Conservation (phyloP, 1,140 invertebrate species). For the Schlechtendalia chinensis region DNA sequence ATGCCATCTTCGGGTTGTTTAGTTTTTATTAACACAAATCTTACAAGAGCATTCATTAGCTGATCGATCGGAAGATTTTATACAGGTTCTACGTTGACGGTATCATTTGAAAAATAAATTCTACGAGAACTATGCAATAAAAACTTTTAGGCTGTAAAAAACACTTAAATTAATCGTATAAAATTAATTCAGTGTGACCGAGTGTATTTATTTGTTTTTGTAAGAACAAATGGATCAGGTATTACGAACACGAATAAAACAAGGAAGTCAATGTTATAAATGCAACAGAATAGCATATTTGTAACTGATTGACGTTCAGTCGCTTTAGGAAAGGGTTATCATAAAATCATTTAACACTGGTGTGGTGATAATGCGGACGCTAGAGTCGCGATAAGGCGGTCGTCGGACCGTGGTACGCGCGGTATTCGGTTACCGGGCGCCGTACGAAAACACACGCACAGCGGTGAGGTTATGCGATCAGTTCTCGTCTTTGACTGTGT, state of each 20-base stretch:
- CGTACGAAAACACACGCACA: background rate
- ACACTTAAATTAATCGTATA: background rate
- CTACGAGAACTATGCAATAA: background rate
- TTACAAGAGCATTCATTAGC: background rate
- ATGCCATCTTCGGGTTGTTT: slow-evolving; percentile 23
- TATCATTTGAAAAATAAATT: background rate
- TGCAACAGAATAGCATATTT: background rate
- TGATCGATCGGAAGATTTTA: background rate
- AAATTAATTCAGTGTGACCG: background rate
- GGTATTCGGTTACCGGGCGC: background rate
- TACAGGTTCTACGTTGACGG: background rate
- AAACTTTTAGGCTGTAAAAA: background rate
- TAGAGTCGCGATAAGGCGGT: background rate
- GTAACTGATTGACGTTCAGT: background rate
- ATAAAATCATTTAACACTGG: background rate
- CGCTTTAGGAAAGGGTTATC: slow-evolving; percentile 20
- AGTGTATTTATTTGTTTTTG: background rate
- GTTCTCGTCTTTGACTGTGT: slow-evolving; percentile 2
- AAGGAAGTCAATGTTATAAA: background rate
- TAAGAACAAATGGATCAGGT: background rate
- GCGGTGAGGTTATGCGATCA: background rate
- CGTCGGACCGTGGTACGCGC: background rate
- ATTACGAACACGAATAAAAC: background rate
- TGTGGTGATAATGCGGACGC: background rate
- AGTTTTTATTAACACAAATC: background rate